Conservation (phyloP, 2,888 invertebrate species). For the Apamea epomidion region DNA sequence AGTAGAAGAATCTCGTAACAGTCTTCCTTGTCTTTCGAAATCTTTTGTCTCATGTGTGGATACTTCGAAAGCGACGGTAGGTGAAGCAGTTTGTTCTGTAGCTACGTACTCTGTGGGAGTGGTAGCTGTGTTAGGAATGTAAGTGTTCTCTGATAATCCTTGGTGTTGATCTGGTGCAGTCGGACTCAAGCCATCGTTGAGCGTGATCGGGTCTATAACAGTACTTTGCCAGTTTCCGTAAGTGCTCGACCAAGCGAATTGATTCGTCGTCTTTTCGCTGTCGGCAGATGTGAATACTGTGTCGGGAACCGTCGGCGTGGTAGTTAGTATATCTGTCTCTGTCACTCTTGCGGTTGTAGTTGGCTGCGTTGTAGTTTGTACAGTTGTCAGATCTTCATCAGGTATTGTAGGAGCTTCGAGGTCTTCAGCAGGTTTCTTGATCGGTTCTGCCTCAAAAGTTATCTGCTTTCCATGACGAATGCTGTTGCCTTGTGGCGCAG, state of each 20-base stretch:
- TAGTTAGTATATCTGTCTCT: slow-evolving; percentile 77
- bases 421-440: slow-evolving; percentile 83
- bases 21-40: slow-evolving; percentile 81
- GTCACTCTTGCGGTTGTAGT: slow-evolving; percentile 77
- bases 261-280: slow-evolving; percentile 83
- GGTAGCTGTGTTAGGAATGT: slow-evolving; percentile 77
- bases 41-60: slow-evolving; percentile 74
- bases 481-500: slow-evolving; percentile 90
- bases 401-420: slow-evolving; percentile 84
- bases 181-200: slow-evolving; percentile 92
- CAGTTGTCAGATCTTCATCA: slow-evolving; percentile 76
- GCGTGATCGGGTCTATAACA: slow-evolving; percentile 93
- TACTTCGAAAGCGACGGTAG: slow-evolving; percentile 78
- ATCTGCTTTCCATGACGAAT: slow-evolving; percentile 85
- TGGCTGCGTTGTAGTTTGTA: slow-evolving; percentile 77
- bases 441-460: slow-evolving; percentile 73
- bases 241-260: slow-evolving; percentile 86
- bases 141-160: slow-evolving; percentile 75
- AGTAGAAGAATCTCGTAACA: slow-evolving; percentile 83
- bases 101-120: slow-evolving; percentile 76
- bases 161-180: slow-evolving; percentile 77
- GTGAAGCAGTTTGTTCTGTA: slow-evolving; percentile 80
- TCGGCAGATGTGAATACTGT: slow-evolving; percentile 84
- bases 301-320: slow-evolving; percentile 73
- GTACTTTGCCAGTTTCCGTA: slow-evolving; percentile 92